phyloP scores from a whole-genome alignment of 2,888 invertebrate species.

The Anorthoa munda region DNA sequence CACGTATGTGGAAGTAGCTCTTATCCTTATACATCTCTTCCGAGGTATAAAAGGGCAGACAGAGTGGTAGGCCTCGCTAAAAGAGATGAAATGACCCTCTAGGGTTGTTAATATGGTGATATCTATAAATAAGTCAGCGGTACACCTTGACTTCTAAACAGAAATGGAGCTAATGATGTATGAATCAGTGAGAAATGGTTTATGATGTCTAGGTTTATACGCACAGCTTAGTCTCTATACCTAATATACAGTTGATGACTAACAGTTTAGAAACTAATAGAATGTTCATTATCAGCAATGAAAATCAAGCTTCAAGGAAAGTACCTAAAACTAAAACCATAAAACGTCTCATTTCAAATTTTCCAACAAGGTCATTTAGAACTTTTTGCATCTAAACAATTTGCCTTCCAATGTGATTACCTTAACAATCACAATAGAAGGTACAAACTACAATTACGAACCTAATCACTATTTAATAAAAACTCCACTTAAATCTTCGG shows the following conservation, averaged over 20 bases:
- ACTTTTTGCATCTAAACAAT: slow-evolving; percentile 4
- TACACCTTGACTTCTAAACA: slow-evolving; percentile 53
- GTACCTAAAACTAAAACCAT: not conserved
- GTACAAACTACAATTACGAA: slow-evolving; percentile 25
- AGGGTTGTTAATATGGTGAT: slow-evolving; percentile 38
- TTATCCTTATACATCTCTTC: slow-evolving; percentile 63
- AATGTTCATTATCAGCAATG: not conserved
- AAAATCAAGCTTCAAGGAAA: not conserved
- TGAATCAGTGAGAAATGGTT: slow-evolving; percentile 47
- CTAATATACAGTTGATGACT: slow-evolving; percentile 28
- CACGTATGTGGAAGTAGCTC: slow-evolving; percentile 61
- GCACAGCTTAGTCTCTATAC: slow-evolving; percentile 19
- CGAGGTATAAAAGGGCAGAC: slow-evolving; percentile 55
- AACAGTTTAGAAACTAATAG: not conserved
- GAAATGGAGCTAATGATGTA: slow-evolving; percentile 45
- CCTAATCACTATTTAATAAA: slow-evolving; percentile 31
- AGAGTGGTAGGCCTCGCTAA: slow-evolving; percentile 48
- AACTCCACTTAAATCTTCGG: slow-evolving; percentile 28
- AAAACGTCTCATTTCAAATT: not conserved
- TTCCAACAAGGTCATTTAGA: not conserved
- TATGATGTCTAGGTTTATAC: slow-evolving; percentile 30
- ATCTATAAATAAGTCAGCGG: slow-evolving; percentile 32
- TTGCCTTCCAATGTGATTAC: slow-evolving; percentile 5
- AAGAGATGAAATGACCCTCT: slow-evolving; percentile 39
- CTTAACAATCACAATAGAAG: slow-evolving; percentile 38